Percentiles rank a stretch among this genome's conserved stretches.
Evolutionary conservation across 2,888 invertebrate species (phyloP).

Genomic region (Noctua pronuba): DNA sequence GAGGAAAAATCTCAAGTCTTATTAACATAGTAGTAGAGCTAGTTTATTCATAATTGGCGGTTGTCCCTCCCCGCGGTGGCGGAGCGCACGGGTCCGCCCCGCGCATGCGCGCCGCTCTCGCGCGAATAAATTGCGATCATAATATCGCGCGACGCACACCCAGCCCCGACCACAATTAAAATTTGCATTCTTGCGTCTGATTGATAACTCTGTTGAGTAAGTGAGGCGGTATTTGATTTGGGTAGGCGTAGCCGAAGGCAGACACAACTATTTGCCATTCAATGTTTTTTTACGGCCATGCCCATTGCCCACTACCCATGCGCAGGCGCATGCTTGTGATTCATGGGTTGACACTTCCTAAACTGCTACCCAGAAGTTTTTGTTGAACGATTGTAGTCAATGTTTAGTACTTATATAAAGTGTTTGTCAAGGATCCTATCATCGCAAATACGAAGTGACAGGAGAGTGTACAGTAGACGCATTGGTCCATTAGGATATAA

Average conservation of each 20-base stretch:
- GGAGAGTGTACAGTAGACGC: background rate
- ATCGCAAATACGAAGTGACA: background rate
- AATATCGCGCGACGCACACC: conserved; percentile 82
- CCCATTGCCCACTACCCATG: conserved; percentile 32
- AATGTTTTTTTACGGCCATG: conserved; percentile 43
- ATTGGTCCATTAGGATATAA: background rate
- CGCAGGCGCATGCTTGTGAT: conserved; percentile 29
- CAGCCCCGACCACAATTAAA: conserved; percentile 84
- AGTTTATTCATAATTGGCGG: conserved; percentile 89
- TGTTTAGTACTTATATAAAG: background rate
- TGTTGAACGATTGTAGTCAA: background rate
- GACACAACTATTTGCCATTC: conserved; percentile 52
- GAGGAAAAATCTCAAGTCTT: conserved; percentile 87
- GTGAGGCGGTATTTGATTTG: conserved; percentile 80
- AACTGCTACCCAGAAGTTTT: background rate
- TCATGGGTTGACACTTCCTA: conserved; percentile 22
- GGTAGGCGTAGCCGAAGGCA: conserved; percentile 71
- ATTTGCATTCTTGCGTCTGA: conserved; percentile 88
- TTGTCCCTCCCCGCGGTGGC: conserved; percentile 79
- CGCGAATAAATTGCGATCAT: conserved; percentile 84
- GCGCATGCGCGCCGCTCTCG: conserved; percentile 72
- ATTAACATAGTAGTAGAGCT: conserved; percentile 89
- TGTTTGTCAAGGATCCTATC: conserved; percentile 7
- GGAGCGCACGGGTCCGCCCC: conserved; percentile 78
- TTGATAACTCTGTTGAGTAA: conserved; percentile 87